Conservation (phyloP, 2,113 vertebrate species). For the Chaetorhynchus papuensis region DNA sequence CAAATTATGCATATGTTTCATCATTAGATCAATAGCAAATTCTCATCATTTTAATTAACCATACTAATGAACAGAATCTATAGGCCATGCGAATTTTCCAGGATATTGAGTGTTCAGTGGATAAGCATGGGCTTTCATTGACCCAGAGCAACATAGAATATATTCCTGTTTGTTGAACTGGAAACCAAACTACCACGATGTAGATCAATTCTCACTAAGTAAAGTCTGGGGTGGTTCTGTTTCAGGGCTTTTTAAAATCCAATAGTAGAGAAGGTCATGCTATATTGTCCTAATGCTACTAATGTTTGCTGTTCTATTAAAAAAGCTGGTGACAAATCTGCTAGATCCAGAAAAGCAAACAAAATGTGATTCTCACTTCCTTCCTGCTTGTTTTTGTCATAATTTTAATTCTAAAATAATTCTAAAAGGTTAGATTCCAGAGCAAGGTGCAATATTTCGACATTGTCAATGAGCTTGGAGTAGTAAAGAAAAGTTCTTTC, state of each 20-base stretch:
- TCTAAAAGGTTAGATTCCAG: not conserved
- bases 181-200: slow-evolving; percentile 34
- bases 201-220: slow-evolving; percentile 65
- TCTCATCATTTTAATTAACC: slow-evolving; percentile 55
- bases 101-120: not conserved
- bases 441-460: not conserved
- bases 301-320: slow-evolving; percentile 20
- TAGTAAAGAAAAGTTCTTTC: not conserved
- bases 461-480: not conserved
- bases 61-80: not conserved
- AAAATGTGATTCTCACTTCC: not conserved
- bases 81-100: slow-evolving; percentile 41
- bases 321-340: not conserved
- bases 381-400: not conserved
- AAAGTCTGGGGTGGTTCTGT: slow-evolving; percentile 36
- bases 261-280: slow-evolving; percentile 64
- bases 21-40: slow-evolving; percentile 17
- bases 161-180: slow-evolving; percentile 49
- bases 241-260: slow-evolving; percentile 60
- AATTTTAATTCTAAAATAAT: not conserved
- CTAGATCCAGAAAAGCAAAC: not conserved
- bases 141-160: slow-evolving; percentile 33
- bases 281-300: slow-evolving; percentile 30
- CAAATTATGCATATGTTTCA: slow-evolving; percentile 15
- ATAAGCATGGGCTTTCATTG: slow-evolving; percentile 40